These are phyloP conservation scores for Sipha maydis DNA, from an alignment of 2,888 invertebrate genomes.

Conservation along the genomic window DNA sequence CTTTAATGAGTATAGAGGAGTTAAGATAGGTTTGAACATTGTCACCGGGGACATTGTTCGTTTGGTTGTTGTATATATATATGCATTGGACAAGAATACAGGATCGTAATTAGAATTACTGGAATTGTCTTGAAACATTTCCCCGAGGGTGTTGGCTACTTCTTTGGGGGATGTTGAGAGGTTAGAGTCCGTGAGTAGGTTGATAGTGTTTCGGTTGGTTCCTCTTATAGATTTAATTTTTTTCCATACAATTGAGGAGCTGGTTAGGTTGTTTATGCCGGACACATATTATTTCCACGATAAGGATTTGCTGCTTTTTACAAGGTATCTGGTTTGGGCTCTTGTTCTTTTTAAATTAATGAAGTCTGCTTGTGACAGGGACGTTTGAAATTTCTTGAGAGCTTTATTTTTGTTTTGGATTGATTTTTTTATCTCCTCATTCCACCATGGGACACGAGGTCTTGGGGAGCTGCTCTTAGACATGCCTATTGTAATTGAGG, in stretches of 20 bases:
- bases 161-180: background rate
- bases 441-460: conserved; percentile 16
- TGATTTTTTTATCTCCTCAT: background rate
- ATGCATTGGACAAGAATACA: background rate
- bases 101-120: background rate
- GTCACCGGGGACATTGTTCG: background rate
- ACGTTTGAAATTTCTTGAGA: background rate
- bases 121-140: conserved; percentile 1
- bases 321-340: background rate
- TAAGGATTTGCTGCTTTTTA: conserved; percentile 9
- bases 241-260: conserved; percentile 5
- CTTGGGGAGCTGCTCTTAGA: conserved; percentile 14
- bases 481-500: background rate
- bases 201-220: background rate
- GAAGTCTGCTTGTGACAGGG: background rate
- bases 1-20: background rate
- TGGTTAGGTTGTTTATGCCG: background rate
- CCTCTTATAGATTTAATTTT: background rate
- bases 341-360: background rate
- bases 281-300: conserved; percentile 1
- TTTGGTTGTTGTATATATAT: background rate
- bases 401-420: conserved; percentile 5
- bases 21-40: background rate
- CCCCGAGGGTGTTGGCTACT: conserved; percentile 1
- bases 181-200: background rate